A percentile compares a stretch with the other conserved stretches of the same genome.
These are phyloP conservation scores for Temnothorax unifasciatus DNA, from an alignment of 2,888 invertebrate species.

Conservation along the genomic window DNA sequence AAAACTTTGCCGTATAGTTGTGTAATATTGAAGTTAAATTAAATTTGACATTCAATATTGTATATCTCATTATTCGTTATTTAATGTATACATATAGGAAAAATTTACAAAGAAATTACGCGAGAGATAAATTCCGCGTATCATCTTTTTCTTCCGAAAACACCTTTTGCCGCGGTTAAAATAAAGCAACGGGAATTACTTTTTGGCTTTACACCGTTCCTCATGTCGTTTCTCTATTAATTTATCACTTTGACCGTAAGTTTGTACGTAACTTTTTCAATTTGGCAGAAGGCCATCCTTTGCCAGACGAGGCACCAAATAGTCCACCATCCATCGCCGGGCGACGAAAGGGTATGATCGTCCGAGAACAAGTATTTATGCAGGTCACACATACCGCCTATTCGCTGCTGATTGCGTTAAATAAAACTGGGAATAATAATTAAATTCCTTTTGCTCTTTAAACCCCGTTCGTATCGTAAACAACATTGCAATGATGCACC, in stretches of 20 bases:
- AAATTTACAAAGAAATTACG: neutral
- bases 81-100: neutral
- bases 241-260: slow-evolving; percentile 50
- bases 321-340: slow-evolving; percentile 16
- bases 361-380: slow-evolving; percentile 19
- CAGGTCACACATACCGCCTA: neutral
- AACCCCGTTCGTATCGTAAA: slow-evolving; percentile 13
- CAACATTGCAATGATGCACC: slow-evolving; percentile 20
- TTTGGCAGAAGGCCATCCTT: slow-evolving; percentile 50
- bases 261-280: slow-evolving; percentile 51
- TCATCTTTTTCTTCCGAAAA: neutral
- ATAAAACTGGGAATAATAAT: neutral
- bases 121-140: neutral
- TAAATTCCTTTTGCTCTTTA: neutral
- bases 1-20: neutral
- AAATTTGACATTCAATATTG: neutral
- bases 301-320: slow-evolving; percentile 33
- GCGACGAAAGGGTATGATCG: slow-evolving; percentile 21
- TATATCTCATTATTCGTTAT: neutral
- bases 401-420: neutral
- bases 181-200: slow-evolving; percentile 43
- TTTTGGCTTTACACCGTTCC: neutral
- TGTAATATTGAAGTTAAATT: neutral
- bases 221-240: slow-evolving; percentile 43
- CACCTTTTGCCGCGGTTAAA: neutral